Evolutionary conservation across 2,113 vertebrate genomes (phyloP).

Genomic region (Barbus barbus): DNA sequence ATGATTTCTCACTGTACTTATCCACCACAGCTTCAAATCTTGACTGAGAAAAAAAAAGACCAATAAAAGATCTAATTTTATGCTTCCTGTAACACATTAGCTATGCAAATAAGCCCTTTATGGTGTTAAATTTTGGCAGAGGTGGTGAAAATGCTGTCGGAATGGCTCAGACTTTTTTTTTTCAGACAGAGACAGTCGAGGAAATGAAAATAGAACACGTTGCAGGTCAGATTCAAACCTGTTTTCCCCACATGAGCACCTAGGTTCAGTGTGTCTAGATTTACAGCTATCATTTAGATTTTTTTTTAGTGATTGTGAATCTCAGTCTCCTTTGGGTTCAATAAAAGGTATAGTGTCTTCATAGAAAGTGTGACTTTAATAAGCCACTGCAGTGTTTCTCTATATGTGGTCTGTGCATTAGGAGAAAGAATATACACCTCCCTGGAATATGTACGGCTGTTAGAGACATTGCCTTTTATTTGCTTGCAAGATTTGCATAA

Average conservation of each 20-base stretch:
- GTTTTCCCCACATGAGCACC: slow-evolving; percentile 48
- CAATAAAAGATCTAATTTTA: too few species aligned
- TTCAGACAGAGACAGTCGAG: too few species aligned
- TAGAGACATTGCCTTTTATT: slow-evolving; percentile 51
- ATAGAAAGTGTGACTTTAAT: slow-evolving; percentile 29
- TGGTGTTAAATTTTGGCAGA: slow-evolving; percentile 99
- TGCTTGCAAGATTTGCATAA: slow-evolving; percentile 3
- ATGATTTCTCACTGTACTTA: slow-evolving; percentile 8
- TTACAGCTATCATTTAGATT: background rate
- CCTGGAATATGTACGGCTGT: slow-evolving; percentile 59
- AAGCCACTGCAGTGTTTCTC: slow-evolving; percentile 7
- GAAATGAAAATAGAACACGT: background rate
- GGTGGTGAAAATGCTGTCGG: slow-evolving; percentile 82
- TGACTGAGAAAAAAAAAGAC: too few species aligned
- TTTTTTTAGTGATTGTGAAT: background rate
- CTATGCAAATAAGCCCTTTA: slow-evolving; percentile 99
- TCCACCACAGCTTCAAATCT: slow-evolving; percentile 75
- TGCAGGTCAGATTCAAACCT: background rate
- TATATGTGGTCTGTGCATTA: slow-evolving; percentile 6
- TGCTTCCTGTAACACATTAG: slow-evolving; percentile 94
- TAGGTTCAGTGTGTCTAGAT: too few species aligned
- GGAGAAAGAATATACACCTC: slow-evolving; percentile 32
- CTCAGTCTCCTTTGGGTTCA: background rate
- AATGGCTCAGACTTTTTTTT: background rate
- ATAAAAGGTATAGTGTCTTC: background rate